These are phyloP conservation scores for Campylomormyrus tamandua DNA, from an alignment of 2,113 vertebrate genomes.

Conservation along the genomic window DNA sequence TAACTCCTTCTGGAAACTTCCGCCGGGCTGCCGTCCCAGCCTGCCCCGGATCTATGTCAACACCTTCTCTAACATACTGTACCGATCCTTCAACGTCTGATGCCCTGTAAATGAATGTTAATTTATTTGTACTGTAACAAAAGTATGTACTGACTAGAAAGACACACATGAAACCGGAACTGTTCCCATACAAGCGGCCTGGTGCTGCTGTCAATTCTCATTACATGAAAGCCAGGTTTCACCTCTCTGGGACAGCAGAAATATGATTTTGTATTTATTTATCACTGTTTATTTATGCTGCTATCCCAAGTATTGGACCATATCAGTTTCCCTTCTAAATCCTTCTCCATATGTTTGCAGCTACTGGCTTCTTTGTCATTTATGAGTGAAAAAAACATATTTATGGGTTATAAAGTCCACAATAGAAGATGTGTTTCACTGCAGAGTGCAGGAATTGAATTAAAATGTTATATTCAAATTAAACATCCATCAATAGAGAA, in stretches of 20 bases:
- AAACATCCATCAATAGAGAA: neutral
- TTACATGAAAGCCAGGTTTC: neutral
- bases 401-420: neutral
- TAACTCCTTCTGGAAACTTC: neutral
- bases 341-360: neutral
- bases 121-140: neutral
- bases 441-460: too few relatives aligned
- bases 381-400: neutral
- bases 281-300: conserved; percentile 2
- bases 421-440: neutral
- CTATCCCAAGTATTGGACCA: neutral
- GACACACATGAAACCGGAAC: neutral
- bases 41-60: neutral
- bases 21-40: neutral
- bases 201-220: neutral
- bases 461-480: neutral
- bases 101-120: neutral
- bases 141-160: neutral
- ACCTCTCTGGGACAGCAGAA: neutral
- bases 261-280: neutral
- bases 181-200: neutral
- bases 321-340: neutral
- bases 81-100: neutral
- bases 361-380: neutral
- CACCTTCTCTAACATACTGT: neutral